These are phyloP conservation scores for Epicauta chinensis DNA, from an alignment of 1,140 invertebrate genomes.

Conservation along the genomic window DNA sequence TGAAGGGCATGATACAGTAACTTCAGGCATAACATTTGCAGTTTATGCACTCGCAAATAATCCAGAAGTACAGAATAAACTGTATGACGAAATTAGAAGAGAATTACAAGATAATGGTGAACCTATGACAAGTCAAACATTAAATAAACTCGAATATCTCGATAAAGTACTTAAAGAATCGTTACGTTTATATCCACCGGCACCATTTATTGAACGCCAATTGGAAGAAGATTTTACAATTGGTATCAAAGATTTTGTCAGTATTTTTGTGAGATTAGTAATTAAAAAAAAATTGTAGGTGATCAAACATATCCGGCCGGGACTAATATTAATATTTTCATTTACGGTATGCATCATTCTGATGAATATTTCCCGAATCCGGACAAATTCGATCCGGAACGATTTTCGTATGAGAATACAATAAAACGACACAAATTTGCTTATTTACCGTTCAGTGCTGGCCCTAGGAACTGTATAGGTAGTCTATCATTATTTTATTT, in stretches of 20 bases:
- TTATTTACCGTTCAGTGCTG: conserved; percentile 60
- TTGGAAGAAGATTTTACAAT: no score
- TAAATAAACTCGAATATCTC: conserved; percentile 56
- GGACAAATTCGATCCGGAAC: conserved; percentile 57
- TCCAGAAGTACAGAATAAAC: conserved; percentile 58
- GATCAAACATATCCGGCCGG: no score
- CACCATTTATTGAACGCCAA: no score
- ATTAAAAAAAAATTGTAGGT: no score
- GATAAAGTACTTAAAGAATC: no score
- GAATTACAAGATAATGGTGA: conserved; percentile 43
- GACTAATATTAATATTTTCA: no score
- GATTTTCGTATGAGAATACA: conserved; percentile 54
- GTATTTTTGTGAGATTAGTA: no score
- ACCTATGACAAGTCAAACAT: conserved; percentile 44
- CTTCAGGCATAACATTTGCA: conserved; percentile 52
- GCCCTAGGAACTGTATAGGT: conserved; percentile 58
- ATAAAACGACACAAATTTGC: conserved; percentile 44
- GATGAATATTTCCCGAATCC: conserved; percentile 57
- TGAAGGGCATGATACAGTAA: conserved; percentile 70
- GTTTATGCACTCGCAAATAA: conserved; percentile 55
- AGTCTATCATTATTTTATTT: conserved; percentile 3
- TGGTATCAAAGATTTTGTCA: conserved; percentile 6
- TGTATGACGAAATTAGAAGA: conserved; percentile 50
- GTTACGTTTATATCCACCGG: no score
- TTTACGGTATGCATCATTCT: conserved; percentile 52